phyloP scores from a whole-genome alignment of 37 sponge, comb jelly and placozoan genomes.

The Agelas oroides region DNA sequence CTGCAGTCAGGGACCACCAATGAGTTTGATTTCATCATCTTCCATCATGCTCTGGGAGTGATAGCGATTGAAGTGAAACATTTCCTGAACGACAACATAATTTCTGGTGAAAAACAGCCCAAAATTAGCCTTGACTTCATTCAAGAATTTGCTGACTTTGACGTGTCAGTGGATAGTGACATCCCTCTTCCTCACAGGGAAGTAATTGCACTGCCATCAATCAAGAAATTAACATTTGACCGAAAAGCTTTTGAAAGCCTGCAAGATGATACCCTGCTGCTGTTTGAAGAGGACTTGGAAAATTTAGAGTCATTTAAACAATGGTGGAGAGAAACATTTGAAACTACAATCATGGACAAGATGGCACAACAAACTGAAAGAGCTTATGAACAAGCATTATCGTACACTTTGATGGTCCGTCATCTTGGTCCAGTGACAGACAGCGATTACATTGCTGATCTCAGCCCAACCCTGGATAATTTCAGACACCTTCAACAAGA shows the following conservation, averaged over 20 bases:
- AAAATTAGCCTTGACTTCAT: background rate
- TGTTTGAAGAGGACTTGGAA: background rate
- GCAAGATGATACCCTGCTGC: background rate
- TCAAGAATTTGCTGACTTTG: background rate
- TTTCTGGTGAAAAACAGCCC: background rate
- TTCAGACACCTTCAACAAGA: background rate
- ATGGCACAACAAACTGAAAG: no score
- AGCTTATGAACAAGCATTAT: background rate
- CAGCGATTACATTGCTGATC: background rate
- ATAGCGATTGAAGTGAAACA: background rate
- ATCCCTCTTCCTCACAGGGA: background rate
- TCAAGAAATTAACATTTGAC: background rate
- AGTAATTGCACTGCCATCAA: background rate
- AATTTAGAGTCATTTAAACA: background rate
- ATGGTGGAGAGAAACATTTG: background rate
- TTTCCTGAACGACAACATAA: background rate
- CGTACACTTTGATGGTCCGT: background rate
- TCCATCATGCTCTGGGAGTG: background rate
- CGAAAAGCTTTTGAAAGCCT: background rate
- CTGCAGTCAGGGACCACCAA: background rate
- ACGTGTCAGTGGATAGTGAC: background rate
- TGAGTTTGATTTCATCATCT: background rate
- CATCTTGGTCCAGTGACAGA: background rate
- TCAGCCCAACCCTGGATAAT: background rate
- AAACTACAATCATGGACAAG: background rate